Evolutionary conservation across 2,797 vertebrate species (phyloP).

Genomic region (Dendrocincla fuliginosa): DNA sequence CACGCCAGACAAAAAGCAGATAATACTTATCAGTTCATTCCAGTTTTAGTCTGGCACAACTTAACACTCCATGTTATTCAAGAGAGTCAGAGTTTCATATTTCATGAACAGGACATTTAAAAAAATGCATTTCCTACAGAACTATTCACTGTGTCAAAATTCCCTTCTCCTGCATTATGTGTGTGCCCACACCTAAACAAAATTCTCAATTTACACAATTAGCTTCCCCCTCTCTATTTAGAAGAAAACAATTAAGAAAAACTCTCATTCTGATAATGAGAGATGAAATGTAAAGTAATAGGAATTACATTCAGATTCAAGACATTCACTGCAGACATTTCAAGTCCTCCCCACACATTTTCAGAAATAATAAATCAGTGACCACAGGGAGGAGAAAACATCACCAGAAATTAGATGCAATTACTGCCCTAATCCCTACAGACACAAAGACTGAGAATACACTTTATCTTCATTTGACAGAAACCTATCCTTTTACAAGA

Average conservation of each 20-base stretch:
- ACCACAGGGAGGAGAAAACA: conserved; percentile 21
- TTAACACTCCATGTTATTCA: neutral
- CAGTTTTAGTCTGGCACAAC: neutral
- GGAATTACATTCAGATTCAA: neutral
- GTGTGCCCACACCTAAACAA: neutral
- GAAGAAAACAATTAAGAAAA: neutral
- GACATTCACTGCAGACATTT: neutral
- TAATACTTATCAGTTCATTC: neutral
- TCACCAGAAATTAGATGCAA: conserved; percentile 45
- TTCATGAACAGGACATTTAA: neutral
- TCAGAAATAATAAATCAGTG: conserved; percentile 25
- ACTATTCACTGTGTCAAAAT: neutral
- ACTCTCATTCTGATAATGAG: neutral
- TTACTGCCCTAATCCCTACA: conserved; percentile 40
- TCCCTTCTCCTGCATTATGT: neutral
- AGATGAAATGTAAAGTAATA: neutral
- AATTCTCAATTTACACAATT: neutral
- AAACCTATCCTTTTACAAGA: conserved; percentile 30
- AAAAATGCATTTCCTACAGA: neutral
- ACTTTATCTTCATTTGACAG: conserved; percentile 44
- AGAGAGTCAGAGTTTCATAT: neutral
- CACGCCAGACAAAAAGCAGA: neutral
- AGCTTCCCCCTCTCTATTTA: neutral
- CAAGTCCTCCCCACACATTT: neutral
- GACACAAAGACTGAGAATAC: conserved; percentile 11